Evolutionary conservation across 2,797 vertebrate genomes (phyloP), one percentile per base, ranked within the genome.

Genomic region (Orestias chungarensis): DNA sequence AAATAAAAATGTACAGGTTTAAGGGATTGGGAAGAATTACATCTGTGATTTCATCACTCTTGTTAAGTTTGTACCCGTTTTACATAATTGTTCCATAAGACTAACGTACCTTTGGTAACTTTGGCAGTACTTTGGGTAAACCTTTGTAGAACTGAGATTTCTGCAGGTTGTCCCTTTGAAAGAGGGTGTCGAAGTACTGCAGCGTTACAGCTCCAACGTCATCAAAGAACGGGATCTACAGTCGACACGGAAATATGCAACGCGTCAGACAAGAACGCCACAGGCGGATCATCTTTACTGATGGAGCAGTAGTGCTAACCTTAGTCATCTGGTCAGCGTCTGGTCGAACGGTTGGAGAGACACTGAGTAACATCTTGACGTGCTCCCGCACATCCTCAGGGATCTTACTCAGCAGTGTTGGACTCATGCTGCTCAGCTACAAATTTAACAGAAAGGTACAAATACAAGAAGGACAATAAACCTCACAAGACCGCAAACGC

Each of bases 71-170:
- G 9, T 35, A 59, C 20, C 10, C 4, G 2, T 12, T 38, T 61
- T n/a, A n/a, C 33, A n/a, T 23, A 38, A 12, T 4, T 23, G 33
- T 38, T 35, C 57, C 31, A 20, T 11, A 18, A 35, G 10, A 61
- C 9, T 2, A 6, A 71, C 11, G 17, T 90, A 97, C 98, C 97
- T 99, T 99, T 71, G 98, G 98, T 46, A 99, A 89, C 88, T 99
- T 97, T 70, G 97, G 95, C 62, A 99, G 92, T 84, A 99, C 95
- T 94, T 99, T 99, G n/a, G 98, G 97, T 38, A 99, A 93, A 75
- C 96, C 95, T 95, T 99, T 99, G 92, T 97, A 99, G 91, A 99
- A 99, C 82, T 99, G 98, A 68, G 98, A 99, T 86, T 99, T 99
- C 91, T 99, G 98, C 50, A 99, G 95, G 85, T 99, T 99, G 93